phyloP scores from a whole-genome alignment of 1,140 invertebrate genomes.

The Diabrotica undecimpunctata region DNA sequence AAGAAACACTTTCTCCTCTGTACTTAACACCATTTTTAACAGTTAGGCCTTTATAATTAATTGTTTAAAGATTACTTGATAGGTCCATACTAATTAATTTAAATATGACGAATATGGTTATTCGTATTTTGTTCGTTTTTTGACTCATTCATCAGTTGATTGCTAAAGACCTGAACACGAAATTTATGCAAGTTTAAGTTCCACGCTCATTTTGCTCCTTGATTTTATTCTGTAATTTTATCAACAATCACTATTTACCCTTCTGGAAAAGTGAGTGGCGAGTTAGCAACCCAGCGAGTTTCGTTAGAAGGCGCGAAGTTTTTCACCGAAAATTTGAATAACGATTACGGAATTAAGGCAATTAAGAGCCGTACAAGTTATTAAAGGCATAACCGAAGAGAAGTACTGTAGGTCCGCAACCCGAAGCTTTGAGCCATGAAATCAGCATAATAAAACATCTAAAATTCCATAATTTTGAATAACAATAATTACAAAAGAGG shows the following conservation, averaged over 20 bases:
- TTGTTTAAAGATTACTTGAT: too few species aligned
- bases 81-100: too few species aligned
- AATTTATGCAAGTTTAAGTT: not conserved
- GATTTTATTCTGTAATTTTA: constrained; percentile 8
- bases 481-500: constrained; percentile 46
- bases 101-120: too few species aligned
- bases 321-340: constrained; percentile 26
- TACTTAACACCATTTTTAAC: too few species aligned
- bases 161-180: not conserved
- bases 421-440: constrained; percentile 38
- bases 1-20: too few species aligned
- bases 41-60: too few species aligned
- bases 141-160: not conserved
- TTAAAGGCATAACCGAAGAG: constrained; percentile 36
- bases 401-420: constrained; percentile 27
- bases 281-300: constrained; percentile 6
- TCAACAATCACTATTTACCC: constrained; percentile 14
- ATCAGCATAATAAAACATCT: constrained; percentile 46
- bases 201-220: not conserved
- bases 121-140: too few species aligned
- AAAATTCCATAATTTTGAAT: constrained; percentile 47
- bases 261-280: constrained; percentile 7
- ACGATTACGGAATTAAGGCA: constrained; percentile 32
- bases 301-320: constrained; percentile 20
- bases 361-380: constrained; percentile 27